Evolutionary conservation across 2,797 vertebrate genomes (phyloP).

Genomic region (Molossus alvarezi): DNA sequence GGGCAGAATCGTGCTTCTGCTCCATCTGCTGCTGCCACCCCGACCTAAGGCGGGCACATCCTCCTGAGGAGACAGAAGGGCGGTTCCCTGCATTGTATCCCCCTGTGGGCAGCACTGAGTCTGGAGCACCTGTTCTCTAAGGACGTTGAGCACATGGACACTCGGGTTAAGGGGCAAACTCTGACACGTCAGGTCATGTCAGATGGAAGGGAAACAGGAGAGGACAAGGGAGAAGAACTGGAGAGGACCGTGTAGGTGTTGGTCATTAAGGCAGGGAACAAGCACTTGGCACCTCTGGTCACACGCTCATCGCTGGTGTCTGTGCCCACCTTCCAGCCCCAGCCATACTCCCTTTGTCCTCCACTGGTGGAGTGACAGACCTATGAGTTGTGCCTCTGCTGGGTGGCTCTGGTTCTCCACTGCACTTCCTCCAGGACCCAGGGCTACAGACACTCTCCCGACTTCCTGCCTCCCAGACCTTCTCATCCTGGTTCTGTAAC

Average conservation of each 20-base stretch:
- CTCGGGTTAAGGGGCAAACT: neutral
- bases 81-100: neutral
- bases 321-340: rapidly evolving
- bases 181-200: neutral
- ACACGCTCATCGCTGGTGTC: neutral
- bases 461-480: neutral
- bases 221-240: neutral
- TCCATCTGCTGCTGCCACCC: neutral
- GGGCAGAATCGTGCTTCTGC: neutral
- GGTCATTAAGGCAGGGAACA: no score
- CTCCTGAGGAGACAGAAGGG: neutral
- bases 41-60: neutral
- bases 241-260: neutral
- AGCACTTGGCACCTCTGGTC: no score
- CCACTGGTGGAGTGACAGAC: neutral
- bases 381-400: neutral
- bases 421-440: neutral
- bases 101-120: neutral
- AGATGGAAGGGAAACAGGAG: neutral
- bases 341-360: no score
- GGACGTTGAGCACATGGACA: neutral
- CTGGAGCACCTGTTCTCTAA: neutral
- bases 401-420: neutral
- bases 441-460: neutral
- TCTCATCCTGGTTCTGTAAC: neutral